phyloP scores from a whole-genome alignment of 1,140 invertebrate species.

The Sinella curviseta region DNA sequence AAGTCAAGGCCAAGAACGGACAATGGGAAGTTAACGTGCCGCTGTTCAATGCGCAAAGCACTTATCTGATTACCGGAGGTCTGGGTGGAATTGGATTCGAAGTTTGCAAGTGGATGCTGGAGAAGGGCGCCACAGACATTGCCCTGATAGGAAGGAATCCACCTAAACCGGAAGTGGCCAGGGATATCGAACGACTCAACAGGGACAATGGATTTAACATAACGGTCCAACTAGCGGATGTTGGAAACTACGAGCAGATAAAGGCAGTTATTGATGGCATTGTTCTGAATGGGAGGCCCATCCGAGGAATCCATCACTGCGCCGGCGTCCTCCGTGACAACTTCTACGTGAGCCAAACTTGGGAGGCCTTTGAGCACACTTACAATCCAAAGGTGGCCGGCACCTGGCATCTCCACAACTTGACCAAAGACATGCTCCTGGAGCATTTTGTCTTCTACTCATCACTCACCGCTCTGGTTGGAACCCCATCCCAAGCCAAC shows the following conservation, averaged over 20 bases:
- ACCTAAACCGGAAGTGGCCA: not conserved
- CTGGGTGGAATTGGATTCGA: constrained; percentile 5
- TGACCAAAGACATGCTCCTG: not conserved
- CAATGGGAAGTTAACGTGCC: not conserved
- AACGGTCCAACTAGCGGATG: not conserved
- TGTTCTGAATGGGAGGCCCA: not conserved
- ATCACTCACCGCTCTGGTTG: not conserved
- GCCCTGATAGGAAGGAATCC: not conserved
- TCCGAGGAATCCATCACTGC: not conserved
- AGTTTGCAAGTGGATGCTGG: constrained; percentile 6
- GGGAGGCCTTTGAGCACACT: not conserved
- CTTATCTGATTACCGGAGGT: constrained; percentile 3
- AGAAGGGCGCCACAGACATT: not conserved
- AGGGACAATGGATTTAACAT: not conserved
- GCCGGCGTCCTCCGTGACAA: not conserved
- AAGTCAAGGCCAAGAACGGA: not conserved
- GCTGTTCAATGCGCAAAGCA: not conserved
- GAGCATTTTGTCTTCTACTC: constrained; percentile 5
- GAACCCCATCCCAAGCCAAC: not conserved
- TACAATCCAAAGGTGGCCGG: not conserved
- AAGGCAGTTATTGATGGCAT: not conserved
- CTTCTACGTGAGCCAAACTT: not conserved
- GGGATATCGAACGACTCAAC: not conserved
- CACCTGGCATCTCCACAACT: not conserved
- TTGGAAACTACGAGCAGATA: not conserved